These are phyloP conservation scores for Periplaneta americana DNA, from an alignment of 1,140 invertebrate genomes.

Conservation along the genomic window DNA sequence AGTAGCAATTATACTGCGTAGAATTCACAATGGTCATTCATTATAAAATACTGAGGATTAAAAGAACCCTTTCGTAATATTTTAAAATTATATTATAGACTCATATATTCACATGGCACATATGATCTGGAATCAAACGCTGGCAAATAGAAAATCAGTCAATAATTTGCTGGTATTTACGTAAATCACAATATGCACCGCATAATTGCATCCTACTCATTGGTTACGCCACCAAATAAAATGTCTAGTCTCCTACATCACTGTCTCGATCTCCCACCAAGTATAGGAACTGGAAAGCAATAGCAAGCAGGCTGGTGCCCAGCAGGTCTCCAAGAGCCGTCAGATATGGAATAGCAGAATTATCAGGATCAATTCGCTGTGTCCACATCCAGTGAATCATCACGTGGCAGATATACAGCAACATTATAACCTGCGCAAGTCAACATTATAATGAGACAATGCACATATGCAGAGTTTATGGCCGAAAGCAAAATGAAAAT, in stretches of 20 bases:
- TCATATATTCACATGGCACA: not conserved
- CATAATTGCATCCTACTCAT: not conserved
- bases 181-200: not conserved
- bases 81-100: not conserved
- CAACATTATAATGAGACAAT: too few species aligned
- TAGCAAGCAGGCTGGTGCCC: slow-evolving; percentile 78
- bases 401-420: slow-evolving; percentile 78
- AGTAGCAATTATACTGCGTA: not conserved
- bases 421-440: slow-evolving; percentile 73
- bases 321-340: slow-evolving; percentile 91
- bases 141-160: not conserved
- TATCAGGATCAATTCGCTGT: slow-evolving; percentile 88
- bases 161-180: too few species aligned
- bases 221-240: too few species aligned
- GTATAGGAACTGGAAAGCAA: slow-evolving; percentile 77
- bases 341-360: slow-evolving; percentile 93
- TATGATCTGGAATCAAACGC: not conserved
- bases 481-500: too few species aligned
- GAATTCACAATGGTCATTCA: too few species aligned
- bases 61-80: not conserved
- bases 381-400: slow-evolving; percentile 91
- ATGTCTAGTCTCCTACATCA: slow-evolving; percentile 25
- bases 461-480: too few species aligned
- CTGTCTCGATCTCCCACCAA: slow-evolving; percentile 54
- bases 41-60: not conserved